These are phyloP conservation scores for Forbesichthys agassizii DNA, from an alignment of 2,113 vertebrate genomes.

Conservation along the genomic window DNA sequence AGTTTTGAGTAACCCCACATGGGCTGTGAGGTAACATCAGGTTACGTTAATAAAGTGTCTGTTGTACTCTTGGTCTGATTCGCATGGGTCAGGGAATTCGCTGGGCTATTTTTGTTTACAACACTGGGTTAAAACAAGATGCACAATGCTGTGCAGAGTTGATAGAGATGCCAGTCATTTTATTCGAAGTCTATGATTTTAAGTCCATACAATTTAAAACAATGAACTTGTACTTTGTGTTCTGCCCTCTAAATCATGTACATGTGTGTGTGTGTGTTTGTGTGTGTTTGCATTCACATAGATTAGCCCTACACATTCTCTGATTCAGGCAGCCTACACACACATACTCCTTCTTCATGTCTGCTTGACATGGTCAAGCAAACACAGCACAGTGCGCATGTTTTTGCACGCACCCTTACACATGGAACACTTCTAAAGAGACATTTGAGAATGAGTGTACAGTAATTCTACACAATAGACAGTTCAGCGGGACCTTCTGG, in stretches of 20 bases:
- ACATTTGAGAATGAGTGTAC: constrained; percentile 46
- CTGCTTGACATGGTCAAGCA: not conserved
- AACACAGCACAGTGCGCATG: not conserved
- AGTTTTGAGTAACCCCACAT: no score
- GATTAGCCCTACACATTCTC: not conserved
- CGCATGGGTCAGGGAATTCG: not conserved
- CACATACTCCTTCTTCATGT: not conserved
- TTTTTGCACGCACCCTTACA: constrained; percentile 20
- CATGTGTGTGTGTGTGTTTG: constrained; percentile 6
- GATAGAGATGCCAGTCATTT: constrained; percentile 56
- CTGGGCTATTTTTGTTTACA: not conserved
- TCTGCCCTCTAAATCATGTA: constrained; percentile 26
- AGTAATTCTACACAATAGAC: constrained; percentile 49
- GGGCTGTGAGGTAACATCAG: no score
- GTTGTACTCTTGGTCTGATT: not conserved
- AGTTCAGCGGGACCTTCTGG: constrained; percentile 21
- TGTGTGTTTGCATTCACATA: constrained; percentile 20
- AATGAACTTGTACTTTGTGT: constrained; percentile 44
- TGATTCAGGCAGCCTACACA: not conserved
- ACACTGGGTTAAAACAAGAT: constrained; percentile 3
- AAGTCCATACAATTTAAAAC: constrained; percentile 47
- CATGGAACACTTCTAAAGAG: constrained; percentile 44
- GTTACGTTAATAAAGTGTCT: no score
- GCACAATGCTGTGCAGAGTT: constrained; percentile 4
- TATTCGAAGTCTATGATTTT: constrained; percentile 56